These are phyloP conservation scores for Scaptomyza pallida DNA, from an alignment of 1,140 invertebrate species.

Conservation along the genomic window DNA sequence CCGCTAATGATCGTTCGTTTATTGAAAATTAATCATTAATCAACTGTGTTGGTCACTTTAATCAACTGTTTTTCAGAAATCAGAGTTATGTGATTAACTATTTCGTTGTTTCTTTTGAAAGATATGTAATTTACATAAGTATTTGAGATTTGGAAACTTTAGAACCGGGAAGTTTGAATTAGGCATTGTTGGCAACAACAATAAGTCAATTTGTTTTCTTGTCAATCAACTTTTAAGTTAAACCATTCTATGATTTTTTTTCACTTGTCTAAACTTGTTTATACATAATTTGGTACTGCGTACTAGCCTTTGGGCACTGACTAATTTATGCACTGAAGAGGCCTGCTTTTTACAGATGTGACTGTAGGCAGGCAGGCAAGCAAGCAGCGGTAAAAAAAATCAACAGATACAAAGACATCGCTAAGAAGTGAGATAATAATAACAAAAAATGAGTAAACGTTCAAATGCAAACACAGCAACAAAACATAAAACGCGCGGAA, in stretches of 20 bases:
- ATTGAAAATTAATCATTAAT: neutral
- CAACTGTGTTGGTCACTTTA: neutral
- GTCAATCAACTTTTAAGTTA: neutral
- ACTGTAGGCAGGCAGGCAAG: conserved; percentile 43
- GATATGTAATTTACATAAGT: no score
- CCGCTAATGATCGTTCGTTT: neutral
- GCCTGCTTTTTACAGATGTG: conserved; percentile 19
- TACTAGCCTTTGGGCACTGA: conserved; percentile 12
- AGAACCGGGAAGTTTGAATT: neutral
- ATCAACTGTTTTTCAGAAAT: neutral
- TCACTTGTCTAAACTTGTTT: conserved; percentile 17
- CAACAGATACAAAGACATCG: conserved; percentile 33
- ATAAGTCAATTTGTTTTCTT: neutral
- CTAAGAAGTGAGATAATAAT: conserved; percentile 80
- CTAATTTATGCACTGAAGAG: conserved; percentile 10
- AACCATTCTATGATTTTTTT: conserved; percentile 1
- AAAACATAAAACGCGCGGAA: conserved; percentile 62
- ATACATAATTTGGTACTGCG: conserved; percentile 5
- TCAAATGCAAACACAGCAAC: conserved; percentile 57
- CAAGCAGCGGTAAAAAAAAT: conserved; percentile 19
- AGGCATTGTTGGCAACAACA: neutral
- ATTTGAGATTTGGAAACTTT: neutral
- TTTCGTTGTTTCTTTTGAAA: neutral
- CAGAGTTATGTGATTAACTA: neutral
- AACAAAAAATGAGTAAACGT: conserved; percentile 70